Percentiles rank a stretch among this genome's conserved stretches.
Conservation (phyloP, 1,140 invertebrate species). For the Ganaspis sp. region DNA sequence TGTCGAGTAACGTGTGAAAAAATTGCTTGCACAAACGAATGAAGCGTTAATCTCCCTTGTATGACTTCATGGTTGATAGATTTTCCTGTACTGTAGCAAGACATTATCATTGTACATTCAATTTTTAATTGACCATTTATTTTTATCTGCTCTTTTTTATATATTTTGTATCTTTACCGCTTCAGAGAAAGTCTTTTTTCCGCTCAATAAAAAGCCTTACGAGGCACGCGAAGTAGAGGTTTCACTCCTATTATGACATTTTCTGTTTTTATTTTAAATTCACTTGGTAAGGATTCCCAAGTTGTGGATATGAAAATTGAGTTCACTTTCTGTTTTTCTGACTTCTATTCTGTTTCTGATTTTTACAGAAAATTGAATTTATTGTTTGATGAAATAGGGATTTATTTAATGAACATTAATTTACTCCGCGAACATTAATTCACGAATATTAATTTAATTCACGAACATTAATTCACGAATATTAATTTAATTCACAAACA, state of each 20-base stretch:
- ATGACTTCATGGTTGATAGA: neutral
- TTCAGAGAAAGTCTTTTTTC: neutral
- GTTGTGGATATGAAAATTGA: neutral
- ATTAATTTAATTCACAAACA: too few relatives aligned
- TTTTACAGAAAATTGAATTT: too few relatives aligned
- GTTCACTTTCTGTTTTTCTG: slow-evolving; percentile 38
- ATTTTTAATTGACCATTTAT: neutral
- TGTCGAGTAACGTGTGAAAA: slow-evolving; percentile 28
- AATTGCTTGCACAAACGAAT: neutral
- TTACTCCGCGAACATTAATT: too few relatives aligned
- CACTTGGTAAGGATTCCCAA: neutral
- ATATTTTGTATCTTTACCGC: neutral
- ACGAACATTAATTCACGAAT: too few relatives aligned
- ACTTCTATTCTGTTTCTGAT: too few relatives aligned
- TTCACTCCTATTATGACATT: neutral
- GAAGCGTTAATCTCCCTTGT: neutral
- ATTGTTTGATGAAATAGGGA: too few relatives aligned
- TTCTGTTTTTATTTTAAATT: slow-evolving; percentile 11
- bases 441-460: too few relatives aligned
- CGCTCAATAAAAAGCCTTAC: neutral
- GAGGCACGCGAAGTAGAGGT: neutral
- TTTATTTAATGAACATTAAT: too few relatives aligned
- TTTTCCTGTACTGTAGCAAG: neutral
- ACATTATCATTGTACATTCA: too few relatives aligned
- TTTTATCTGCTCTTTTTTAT: neutral